A percentile compares a stretch with the other conserved stretches of the same genome.
These are phyloP conservation scores for Conus betulinus DNA, from an alignment of 1,140 invertebrate species.

Conservation along the genomic window DNA sequence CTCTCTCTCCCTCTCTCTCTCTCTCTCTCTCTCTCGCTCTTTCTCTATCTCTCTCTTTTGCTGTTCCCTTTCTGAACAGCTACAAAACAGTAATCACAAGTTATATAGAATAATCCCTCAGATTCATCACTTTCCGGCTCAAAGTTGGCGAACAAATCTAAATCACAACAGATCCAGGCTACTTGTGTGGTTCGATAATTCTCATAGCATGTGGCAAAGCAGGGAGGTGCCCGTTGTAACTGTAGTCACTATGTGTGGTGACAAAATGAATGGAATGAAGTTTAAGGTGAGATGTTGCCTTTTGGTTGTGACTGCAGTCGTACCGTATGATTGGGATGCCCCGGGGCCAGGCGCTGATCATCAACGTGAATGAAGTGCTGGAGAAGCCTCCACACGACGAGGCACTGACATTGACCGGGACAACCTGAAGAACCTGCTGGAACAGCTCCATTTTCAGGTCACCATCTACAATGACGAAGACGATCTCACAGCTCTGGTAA, in stretches of 20 bases:
- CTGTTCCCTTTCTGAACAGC: no score
- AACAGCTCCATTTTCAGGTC: conserved; percentile 69
- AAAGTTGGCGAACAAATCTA: no score
- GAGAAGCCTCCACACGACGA: conserved; percentile 60
- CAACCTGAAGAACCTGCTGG: conserved; percentile 66
- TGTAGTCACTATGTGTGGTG: neutral
- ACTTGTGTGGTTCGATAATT: neutral
- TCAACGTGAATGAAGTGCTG: conserved; percentile 68
- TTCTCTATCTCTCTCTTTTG: no score
- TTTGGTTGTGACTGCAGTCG: conserved; percentile 48
- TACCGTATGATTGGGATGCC: conserved; percentile 67
- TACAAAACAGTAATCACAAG: no score
- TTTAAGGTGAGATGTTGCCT: neutral
- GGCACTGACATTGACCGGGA: conserved; percentile 70
- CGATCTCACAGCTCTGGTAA: conserved; percentile 66
- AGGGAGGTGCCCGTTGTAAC: neutral
- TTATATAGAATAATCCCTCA: no score
- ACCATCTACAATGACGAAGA: conserved; percentile 62
- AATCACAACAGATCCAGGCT: no score
- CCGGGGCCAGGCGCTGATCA: conserved; percentile 65
- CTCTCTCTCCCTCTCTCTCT: no score
- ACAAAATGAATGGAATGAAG: neutral
- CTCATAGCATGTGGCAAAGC: neutral
- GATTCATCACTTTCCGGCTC: no score
- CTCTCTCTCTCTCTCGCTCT: no score